Percentiles rank a stretch among this genome's conserved stretches.
phyloP scores from a whole-genome alignment of 2,888 invertebrate species.

The Sphinx pinastri region DNA sequence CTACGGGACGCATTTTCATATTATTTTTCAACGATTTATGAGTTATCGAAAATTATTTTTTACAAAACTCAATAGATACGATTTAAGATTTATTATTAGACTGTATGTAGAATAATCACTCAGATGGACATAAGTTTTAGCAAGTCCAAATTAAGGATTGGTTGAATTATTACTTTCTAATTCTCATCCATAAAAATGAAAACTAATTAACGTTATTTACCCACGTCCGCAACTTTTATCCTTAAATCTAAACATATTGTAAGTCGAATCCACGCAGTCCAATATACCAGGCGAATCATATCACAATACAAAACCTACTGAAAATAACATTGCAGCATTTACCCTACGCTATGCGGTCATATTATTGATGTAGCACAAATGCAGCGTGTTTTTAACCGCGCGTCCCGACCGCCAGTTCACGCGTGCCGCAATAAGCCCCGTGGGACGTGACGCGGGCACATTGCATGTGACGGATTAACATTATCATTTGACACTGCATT shows the following conservation, averaged over 20 bases:
- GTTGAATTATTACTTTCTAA: no score
- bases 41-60: background rate
- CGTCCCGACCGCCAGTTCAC: slow-evolving; percentile 53
- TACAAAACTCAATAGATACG: background rate
- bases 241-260: no score
- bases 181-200: no score
- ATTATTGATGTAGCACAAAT: no score
- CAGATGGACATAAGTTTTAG: background rate
- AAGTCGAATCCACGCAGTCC: no score
- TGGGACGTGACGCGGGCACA: slow-evolving; percentile 69
- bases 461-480: slow-evolving; percentile 80
- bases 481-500: slow-evolving; percentile 83
- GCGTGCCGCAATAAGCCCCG: slow-evolving; percentile 62
- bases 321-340: no score
- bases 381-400: slow-evolving; percentile 14
- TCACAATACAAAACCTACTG: no score
- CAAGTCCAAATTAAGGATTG: no score
- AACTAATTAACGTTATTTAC: no score
- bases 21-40: background rate
- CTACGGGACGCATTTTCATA: background rate
- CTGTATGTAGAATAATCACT: background rate
- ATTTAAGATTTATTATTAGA: background rate
- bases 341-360: no score
- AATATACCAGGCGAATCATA: no score
- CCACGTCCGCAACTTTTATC: no score